Percentiles rank a stretch among this genome's conserved stretches.
Conservation (phyloP, 2,888 invertebrate genomes). For the Habroteleia sp. region DNA sequence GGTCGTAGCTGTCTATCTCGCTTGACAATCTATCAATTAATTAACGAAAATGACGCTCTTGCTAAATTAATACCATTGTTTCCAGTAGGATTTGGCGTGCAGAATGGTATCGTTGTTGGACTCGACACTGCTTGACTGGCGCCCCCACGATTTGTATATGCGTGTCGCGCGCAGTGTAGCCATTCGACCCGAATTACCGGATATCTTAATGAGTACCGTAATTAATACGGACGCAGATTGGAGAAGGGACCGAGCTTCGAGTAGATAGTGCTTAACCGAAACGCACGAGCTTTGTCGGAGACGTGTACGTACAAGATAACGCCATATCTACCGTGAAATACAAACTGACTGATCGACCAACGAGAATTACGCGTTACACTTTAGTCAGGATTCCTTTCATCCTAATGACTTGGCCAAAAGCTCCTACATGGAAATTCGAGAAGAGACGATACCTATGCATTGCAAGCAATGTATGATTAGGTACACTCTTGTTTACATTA, state of each 20-base stretch:
- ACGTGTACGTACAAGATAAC: slow-evolving; percentile 77
- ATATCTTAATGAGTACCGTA: slow-evolving; percentile 80
- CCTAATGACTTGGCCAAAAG: slow-evolving; percentile 41
- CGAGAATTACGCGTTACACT: slow-evolving; percentile 57
- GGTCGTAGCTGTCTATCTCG: slow-evolving; percentile 73
- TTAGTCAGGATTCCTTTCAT: slow-evolving; percentile 55
- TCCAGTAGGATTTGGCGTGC: slow-evolving; percentile 63
- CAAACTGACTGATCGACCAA: slow-evolving; percentile 68
- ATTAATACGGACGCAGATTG: slow-evolving; percentile 80
- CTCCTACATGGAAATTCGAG: slow-evolving; percentile 51
- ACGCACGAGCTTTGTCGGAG: slow-evolving; percentile 78
- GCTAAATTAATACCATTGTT: slow-evolving; percentile 74
- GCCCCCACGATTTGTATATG: slow-evolving; percentile 61
- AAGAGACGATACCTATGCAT: slow-evolving; percentile 23
- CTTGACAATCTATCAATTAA: slow-evolving; percentile 79
- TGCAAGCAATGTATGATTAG: slow-evolving; percentile 40
- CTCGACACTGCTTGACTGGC: slow-evolving; percentile 53
- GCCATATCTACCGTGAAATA: slow-evolving; percentile 75
- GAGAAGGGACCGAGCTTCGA: slow-evolving; percentile 73
- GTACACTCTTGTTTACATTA: slow-evolving; percentile 38
- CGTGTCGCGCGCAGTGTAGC: slow-evolving; percentile 58
- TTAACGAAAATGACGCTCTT: slow-evolving; percentile 79
- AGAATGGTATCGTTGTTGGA: slow-evolving; percentile 54
- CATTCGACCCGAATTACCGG: slow-evolving; percentile 76
- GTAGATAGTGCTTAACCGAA: slow-evolving; percentile 77